Conservation (phyloP, 2,888 invertebrate genomes). For the Melanostoma mellinum region DNA sequence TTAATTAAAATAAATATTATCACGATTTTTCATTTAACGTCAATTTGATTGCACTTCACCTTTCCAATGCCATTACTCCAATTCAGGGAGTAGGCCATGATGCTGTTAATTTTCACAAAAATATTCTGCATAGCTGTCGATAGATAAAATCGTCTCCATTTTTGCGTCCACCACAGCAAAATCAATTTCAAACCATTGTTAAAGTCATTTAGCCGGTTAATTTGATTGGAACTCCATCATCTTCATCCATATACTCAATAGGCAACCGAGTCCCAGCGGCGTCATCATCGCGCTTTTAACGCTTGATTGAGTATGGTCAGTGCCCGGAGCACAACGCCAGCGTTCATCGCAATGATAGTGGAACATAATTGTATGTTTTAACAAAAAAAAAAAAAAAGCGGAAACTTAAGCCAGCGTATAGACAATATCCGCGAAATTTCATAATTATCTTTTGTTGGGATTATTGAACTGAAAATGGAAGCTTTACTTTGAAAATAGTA, state of each 20-base stretch:
- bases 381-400: slow-evolving; percentile 9
- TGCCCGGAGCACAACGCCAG: slow-evolving; percentile 5
- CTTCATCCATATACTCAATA: slow-evolving; percentile 29
- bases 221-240: slow-evolving; percentile 61
- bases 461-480: slow-evolving; percentile 47
- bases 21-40: slow-evolving; percentile 39
- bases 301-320: slow-evolving; percentile 37
- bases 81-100: background rate
- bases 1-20: slow-evolving; percentile 55
- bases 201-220: slow-evolving; percentile 67
- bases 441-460: slow-evolving; percentile 54
- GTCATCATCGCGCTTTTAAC: slow-evolving; percentile 29
- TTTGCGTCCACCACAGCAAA: slow-evolving; percentile 32
- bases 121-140: slow-evolving; percentile 3
- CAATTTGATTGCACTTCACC: slow-evolving; percentile 9
- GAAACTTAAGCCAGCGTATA: slow-evolving; percentile 40
- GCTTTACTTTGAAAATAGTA: slow-evolving; percentile 1
- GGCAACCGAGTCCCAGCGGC: slow-evolving; percentile 6
- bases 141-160: slow-evolving; percentile 40
- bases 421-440: slow-evolving; percentile 61
- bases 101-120: slow-evolving; percentile 19
- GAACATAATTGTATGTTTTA: slow-evolving; percentile 20
- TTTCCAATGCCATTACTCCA: background rate
- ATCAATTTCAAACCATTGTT: slow-evolving; percentile 65
- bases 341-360: slow-evolving; percentile 17